Evolutionary conservation across 2,888 invertebrate species (phyloP).

Genomic region (Rhogogaster chlorosoma): DNA sequence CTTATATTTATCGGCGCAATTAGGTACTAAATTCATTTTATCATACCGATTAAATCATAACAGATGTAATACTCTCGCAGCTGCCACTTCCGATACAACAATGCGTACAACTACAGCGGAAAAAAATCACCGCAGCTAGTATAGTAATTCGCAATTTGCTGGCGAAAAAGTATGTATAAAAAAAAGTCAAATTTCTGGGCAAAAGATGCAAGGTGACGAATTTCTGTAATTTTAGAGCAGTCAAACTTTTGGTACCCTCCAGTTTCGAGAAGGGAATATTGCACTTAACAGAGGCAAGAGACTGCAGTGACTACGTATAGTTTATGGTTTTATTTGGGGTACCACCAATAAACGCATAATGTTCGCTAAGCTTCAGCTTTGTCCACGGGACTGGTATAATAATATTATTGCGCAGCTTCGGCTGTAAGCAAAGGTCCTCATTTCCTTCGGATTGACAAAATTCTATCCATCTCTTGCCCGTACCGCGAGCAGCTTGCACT

Average conservation of each 20-base stretch:
- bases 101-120: neutral
- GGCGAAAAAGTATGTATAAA: neutral
- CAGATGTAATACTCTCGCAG: conserved; percentile 22
- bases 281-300: neutral
- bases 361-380: conserved; percentile 70
- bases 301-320: conserved; percentile 59
- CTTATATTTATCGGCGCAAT: conserved; percentile 46
- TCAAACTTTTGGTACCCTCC: neutral
- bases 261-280: neutral
- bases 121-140: neutral
- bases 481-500: conserved; percentile 42
- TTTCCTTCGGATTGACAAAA: conserved; percentile 1
- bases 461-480: neutral
- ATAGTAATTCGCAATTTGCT: neutral
- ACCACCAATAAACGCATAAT: conserved; percentile 69
- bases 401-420: conserved; percentile 67
- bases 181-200: neutral
- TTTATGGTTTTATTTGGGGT: conserved; percentile 75
- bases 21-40: conserved; percentile 26
- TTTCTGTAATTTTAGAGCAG: neutral
- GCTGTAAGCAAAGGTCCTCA: neutral
- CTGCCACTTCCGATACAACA: conserved; percentile 21
- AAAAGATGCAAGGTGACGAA: neutral
- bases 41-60: conserved; percentile 30
- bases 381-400: conserved; percentile 73